Conservation (phyloP, 2,113 vertebrate genomes). For the Mohoua ochrocephala region DNA sequence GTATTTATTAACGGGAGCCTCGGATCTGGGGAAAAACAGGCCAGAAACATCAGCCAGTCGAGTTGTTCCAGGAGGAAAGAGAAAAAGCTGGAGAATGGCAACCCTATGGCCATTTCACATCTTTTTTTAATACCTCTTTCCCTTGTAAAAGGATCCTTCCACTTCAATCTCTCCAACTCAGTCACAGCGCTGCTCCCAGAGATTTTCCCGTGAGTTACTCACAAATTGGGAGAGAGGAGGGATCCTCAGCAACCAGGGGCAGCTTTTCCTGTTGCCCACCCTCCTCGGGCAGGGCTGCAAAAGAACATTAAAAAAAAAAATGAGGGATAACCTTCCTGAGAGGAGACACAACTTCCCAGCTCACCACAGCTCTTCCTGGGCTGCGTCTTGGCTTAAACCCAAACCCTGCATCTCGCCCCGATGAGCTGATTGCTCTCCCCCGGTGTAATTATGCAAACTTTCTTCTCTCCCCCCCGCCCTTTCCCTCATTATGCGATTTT, state of each 20-base stretch:
- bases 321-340: neutral
- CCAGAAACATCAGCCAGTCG: neutral
- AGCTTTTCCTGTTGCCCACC: neutral
- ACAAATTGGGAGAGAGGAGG: fast-evolving
- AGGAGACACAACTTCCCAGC: neutral
- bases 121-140: neutral
- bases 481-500: neutral
- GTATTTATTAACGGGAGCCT: neutral
- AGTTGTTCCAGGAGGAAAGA: neutral
- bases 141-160: neutral
- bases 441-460: neutral
- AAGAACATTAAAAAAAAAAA: neutral
- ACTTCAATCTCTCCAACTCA: neutral
- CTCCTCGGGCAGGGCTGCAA: neutral
- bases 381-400: neutral
- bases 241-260: neutral
- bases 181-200: fast-evolving
- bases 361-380: neutral
- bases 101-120: fast-evolving
- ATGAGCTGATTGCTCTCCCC: neutral
- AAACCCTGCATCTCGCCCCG: neutral
- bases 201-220: neutral
- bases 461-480: fast-evolving
- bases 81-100: neutral
- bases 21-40: neutral